Evolutionary conservation across 2,888 invertebrate genomes (phyloP), one percentile per base, ranked within the genome.

Genomic region (Caenorhabditis sp.): DNA sequence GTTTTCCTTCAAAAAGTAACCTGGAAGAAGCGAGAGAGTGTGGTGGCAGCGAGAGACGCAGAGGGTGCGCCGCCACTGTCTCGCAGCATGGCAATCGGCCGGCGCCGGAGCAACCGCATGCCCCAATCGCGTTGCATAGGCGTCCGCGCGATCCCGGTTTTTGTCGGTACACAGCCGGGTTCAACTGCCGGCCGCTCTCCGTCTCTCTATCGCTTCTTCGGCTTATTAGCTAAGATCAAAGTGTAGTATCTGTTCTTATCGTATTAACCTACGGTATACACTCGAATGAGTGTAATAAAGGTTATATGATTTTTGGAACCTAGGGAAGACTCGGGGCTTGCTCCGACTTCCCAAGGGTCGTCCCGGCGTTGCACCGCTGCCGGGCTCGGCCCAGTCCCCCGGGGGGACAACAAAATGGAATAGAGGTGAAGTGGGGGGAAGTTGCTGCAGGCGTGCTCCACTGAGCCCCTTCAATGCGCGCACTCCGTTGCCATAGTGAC

Each of bases 221-320:
- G 80, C 80, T 74, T 80, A 80, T 80, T 80, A 74, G 80, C 80
- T 80, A 80, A 80, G 80, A 80, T 80, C 80, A 80, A 80, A 76
- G 74, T 80, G 80, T 80, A 80, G 74, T 80, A 80, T 80, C 80
- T 80, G 80, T 74, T 80, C 80, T 80, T 80, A 80, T 80, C 80
- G 80, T 80, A 80, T 80, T 80, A 80, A 80, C 80, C 80, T 80
- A 80, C 80, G 74, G 74, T 80, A 80, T 80, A 72, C 72, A 72
- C 65, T 80, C 79, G 67, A 80, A 71, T 71, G 79, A 80, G 71
- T 80, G 78, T 78, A 78, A 78, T 78, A 58, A 78, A 79, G 67
- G 79, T 79, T 79, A 79, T 71, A 79, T 72, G 71, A 72, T 79
- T 79, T 79, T 79, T 79, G 79, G 71, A 72, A 71, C 24, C 64